These are phyloP conservation scores for Luidia sarsii DNA, from an alignment of 53 echinoderm and acorn worm species.

Conservation along the genomic window DNA sequence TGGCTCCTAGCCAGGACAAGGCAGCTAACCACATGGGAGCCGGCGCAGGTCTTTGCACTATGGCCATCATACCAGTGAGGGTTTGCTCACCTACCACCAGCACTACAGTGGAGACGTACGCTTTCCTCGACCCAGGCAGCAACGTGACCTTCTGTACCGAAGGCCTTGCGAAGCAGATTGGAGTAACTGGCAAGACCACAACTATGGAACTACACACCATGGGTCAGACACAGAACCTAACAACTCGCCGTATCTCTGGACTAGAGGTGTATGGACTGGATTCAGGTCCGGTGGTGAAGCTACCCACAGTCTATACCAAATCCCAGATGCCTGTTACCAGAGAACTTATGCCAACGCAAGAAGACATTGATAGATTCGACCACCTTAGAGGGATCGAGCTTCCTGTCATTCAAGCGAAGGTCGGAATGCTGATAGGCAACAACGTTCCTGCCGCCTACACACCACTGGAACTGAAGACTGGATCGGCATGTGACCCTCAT, in stretches of 20 bases:
- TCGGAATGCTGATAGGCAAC: conserved; percentile 35
- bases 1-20: conserved; percentile 3
- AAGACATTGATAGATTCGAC: conserved; percentile 8
- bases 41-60: conserved; percentile 33
- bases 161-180: conserved; percentile 23
- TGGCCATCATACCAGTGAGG: conserved; percentile 37
- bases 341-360: conserved; percentile 25
- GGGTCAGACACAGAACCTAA: conserved; percentile 28
- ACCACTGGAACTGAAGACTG: conserved; percentile 38
- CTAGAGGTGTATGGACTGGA: conserved; percentile 25
- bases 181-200: conserved; percentile 23
- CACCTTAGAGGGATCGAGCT: conserved; percentile 41
- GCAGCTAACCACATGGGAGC: conserved; percentile 14
- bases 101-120: conserved; percentile 52
- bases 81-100: not conserved
- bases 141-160: conserved; percentile 61
- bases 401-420: conserved; percentile 29
- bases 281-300: conserved; percentile 3
- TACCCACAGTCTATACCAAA: conserved; percentile 37
- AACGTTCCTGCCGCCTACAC: conserved; percentile 38
- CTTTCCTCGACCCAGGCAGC: conserved; percentile 60
- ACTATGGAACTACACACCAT: conserved; percentile 48
- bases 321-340: conserved; percentile 39
- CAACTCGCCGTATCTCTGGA: conserved; percentile 12
- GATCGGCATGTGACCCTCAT: conserved; percentile 4